Evolutionary conservation across 2,888 invertebrate genomes (phyloP).

Genomic region (Agriopis marginaria): DNA sequence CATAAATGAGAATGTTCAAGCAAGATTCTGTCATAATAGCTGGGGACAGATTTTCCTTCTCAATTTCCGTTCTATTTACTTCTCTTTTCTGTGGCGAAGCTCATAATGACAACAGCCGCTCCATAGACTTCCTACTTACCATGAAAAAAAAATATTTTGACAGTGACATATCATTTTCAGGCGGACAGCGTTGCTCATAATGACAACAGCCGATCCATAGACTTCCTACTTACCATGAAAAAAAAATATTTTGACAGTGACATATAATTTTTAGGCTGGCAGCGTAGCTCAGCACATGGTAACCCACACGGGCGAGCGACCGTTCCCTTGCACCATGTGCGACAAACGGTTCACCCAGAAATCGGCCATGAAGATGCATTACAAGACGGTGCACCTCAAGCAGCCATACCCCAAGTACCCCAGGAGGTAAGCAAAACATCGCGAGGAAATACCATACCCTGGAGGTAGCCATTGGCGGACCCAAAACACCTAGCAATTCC

Average conservation of each 20-base stretch:
- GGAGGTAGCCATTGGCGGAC: no score
- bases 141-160: not conserved
- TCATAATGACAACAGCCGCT: no score
- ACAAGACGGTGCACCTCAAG: slow-evolving; percentile 71
- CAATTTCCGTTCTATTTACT: no score
- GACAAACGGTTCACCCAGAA: slow-evolving; percentile 76
- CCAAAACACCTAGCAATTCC: no score
- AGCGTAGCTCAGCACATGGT: slow-evolving; percentile 72
- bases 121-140: not conserved
- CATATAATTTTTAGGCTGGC: slow-evolving; percentile 59
- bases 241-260: not conserved
- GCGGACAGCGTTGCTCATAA: slow-evolving; percentile 67
- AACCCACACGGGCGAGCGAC: slow-evolving; percentile 66
- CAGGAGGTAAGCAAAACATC: slow-evolving; percentile 58
- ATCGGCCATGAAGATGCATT: slow-evolving; percentile 71
- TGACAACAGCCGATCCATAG: no score
- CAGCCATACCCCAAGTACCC: slow-evolving; percentile 77
- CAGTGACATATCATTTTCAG: slow-evolving; percentile 48
- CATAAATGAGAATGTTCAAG: no score
- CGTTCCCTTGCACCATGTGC: slow-evolving; percentile 67
- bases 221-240: not conserved
- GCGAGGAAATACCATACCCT: no score
- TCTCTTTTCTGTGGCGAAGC: no score
- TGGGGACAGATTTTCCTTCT: no score
- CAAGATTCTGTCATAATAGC: no score